These are phyloP conservation scores for Cotesia congregata DNA, from an alignment of 2,888 invertebrate species.

Conservation along the genomic window DNA sequence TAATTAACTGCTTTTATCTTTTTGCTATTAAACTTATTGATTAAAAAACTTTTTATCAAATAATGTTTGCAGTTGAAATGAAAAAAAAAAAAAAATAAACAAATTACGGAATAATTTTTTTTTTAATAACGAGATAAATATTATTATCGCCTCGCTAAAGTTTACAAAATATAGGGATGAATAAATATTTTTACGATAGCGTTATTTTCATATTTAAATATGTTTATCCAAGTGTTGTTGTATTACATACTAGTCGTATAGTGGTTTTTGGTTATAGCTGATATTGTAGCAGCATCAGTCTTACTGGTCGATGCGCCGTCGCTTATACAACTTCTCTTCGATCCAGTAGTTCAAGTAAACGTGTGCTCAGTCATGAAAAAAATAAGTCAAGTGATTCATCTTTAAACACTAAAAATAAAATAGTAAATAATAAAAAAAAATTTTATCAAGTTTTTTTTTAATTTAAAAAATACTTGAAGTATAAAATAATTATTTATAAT, in stretches of 20 bases:
- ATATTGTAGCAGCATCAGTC: background rate
- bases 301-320: constrained; percentile 21
- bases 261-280: constrained; percentile 10
- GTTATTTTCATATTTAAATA: constrained; percentile 24
- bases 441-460: background rate
- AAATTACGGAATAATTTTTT: too few species aligned
- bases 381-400: constrained; percentile 21
- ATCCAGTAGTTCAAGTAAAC: constrained; percentile 27
- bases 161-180: constrained; percentile 3
- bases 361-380: constrained; percentile 22
- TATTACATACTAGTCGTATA: background rate
- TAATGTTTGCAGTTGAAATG: background rate
- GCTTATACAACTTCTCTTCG: constrained; percentile 18
- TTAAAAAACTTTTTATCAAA: background rate
- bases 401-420: background rate
- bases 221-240: constrained; percentile 19
- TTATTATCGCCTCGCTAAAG: background rate
- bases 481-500: too few species aligned
- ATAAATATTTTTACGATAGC: constrained; percentile 20
- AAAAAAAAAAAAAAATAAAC: too few species aligned
- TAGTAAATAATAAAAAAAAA: background rate
- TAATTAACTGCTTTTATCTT: background rate
- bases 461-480: background rate
- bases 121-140: background rate
- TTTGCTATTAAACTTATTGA: background rate